A percentile compares a stretch with the other conserved stretches of the same genome.
Evolutionary conservation across 2,888 invertebrate species (phyloP).

Genomic region (Eledona agricola): DNA sequence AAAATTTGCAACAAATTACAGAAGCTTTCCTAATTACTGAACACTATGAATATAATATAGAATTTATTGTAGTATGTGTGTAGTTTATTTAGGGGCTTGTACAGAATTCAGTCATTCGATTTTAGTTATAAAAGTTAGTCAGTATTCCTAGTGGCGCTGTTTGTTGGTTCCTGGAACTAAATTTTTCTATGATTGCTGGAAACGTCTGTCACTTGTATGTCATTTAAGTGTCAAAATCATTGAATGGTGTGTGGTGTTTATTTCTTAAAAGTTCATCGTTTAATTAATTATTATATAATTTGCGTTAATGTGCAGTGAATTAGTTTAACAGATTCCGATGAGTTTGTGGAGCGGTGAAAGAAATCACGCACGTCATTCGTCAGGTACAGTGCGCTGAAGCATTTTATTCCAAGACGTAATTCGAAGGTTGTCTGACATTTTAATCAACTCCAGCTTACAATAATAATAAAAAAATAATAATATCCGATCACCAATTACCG

Average conservation of each 20-base stretch:
- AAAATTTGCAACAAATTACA: no score
- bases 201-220: background rate
- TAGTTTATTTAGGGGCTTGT: no score
- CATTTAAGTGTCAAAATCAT: constrained; percentile 14
- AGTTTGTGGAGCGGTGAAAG: background rate
- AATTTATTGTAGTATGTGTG: no score
- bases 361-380: constrained; percentile 8
- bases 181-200: no score
- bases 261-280: constrained; percentile 8
- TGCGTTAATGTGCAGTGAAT: constrained; percentile 2
- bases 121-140: no score
- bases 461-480: no score
- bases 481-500: constrained; percentile 21
- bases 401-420: constrained; percentile 36
- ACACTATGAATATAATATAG: no score
- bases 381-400: constrained; percentile 14
- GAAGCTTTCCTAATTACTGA: no score
- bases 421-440: constrained; percentile 33
- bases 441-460: constrained; percentile 27
- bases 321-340: constrained; percentile 1
- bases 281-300: constrained; percentile 1
- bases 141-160: no score
- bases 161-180: no score
- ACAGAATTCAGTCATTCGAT: no score
- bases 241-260: constrained; percentile 20